A percentile compares a stretch with the other conserved stretches of the same genome.
phyloP scores from a whole-genome alignment of 2,888 invertebrate genomes.

The Aphidius colemani region DNA sequence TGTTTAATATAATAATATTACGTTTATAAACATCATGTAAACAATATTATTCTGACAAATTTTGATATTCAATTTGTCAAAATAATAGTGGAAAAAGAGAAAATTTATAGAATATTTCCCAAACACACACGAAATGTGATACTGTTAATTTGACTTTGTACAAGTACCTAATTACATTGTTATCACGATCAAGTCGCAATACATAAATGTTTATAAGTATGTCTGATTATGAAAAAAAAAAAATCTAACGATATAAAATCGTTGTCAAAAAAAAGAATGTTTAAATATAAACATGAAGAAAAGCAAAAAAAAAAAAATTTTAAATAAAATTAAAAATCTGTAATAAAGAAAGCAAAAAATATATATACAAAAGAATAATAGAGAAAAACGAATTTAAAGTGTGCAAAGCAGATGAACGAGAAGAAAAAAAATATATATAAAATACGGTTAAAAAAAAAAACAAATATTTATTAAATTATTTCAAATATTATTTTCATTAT shows the following conservation, averaged over 20 bases:
- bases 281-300: constrained; percentile 26
- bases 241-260: constrained; percentile 1
- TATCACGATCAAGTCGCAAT: constrained; percentile 46
- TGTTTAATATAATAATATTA: too few relatives aligned
- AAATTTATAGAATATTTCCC: constrained; percentile 2
- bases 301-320: constrained; percentile 19
- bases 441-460: neutral
- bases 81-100: too few relatives aligned
- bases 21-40: too few relatives aligned
- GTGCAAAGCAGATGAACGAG: neutral
- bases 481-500: too few relatives aligned
- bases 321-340: constrained; percentile 19
- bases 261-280: neutral
- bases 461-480: too few relatives aligned
- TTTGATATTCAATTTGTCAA: neutral
- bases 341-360: constrained; percentile 31
- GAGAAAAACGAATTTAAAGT: constrained; percentile 36
- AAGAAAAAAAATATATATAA: neutral
- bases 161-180: constrained; percentile 46
- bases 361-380: constrained; percentile 39
- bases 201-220: constrained; percentile 49
- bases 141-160: constrained; percentile 48
- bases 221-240: constrained; percentile 41
- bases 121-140: constrained; percentile 36
- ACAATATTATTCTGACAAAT: too few relatives aligned